A percentile compares a stretch with the other conserved stretches of the same genome.
Evolutionary conservation across 2,888 invertebrate species (phyloP).

Genomic region (Sinohyriopsis cumingii): DNA sequence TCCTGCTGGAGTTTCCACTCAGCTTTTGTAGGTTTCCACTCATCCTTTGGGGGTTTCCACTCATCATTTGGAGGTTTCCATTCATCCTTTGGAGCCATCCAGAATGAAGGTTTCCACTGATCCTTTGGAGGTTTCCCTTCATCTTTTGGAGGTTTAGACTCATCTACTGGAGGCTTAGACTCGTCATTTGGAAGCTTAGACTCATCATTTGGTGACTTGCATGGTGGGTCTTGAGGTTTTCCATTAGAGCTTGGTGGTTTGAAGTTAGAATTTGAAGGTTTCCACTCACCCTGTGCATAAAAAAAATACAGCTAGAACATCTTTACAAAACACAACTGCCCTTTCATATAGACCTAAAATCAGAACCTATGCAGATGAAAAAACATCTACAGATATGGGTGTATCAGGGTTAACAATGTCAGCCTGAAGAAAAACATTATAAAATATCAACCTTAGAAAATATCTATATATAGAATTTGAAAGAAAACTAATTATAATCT

Average conservation of each 20-base stretch:
- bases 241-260: conserved; percentile 33
- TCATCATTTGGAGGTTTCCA: conserved; percentile 32
- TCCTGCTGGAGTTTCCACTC: conserved; percentile 1
- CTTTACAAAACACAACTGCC: no score
- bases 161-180: conserved; percentile 32
- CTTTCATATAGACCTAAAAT: no score
- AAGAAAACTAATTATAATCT: no score
- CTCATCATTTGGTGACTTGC: conserved; percentile 18
- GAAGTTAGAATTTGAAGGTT: conserved; percentile 27
- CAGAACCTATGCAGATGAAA: no score
- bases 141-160: conserved; percentile 28
- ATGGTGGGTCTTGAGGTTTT: conserved; percentile 29
- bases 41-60: conserved; percentile 30
- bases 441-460: no score
- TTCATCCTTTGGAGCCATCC: conserved; percentile 16
- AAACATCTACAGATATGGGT: no score
- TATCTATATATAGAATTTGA: no score
- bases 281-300: conserved; percentile 12
- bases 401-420: no score
- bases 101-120: conserved; percentile 20
- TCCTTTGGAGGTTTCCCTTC: conserved; percentile 32
- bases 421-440: no score
- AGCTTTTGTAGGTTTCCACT: conserved; percentile 23
- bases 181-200: conserved; percentile 34
- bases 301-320: no score